Evolutionary conservation across 2,888 invertebrate genomes (phyloP).

Genomic region (Mactromeris polynyma): DNA sequence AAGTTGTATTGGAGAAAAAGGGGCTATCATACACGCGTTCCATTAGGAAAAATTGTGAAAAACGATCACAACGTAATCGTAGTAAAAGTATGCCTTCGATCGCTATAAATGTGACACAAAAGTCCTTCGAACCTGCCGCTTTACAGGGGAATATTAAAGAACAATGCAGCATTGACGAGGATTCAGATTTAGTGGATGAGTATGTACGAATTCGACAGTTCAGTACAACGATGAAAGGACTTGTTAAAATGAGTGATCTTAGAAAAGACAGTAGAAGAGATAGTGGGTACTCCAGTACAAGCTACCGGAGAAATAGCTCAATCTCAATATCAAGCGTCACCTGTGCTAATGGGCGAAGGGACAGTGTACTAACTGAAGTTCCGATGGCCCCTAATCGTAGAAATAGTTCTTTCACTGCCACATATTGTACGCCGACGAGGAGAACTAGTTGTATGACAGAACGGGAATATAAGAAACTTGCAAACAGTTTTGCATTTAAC

Average conservation of each 20-base stretch:
- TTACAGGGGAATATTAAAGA: constrained; percentile 34
- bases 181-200: constrained; percentile 30
- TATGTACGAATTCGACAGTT: constrained; percentile 93
- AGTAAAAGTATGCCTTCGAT: constrained; percentile 65
- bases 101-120: constrained; percentile 48
- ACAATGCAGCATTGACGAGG: constrained; percentile 28
- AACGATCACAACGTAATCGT: constrained; percentile 52
- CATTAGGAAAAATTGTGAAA: constrained; percentile 58
- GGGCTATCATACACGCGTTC: constrained; percentile 62
- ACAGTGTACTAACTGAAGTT: constrained; percentile 54
- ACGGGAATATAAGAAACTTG: constrained; percentile 58
- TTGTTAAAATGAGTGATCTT: constrained; percentile 95
- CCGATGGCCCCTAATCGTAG: constrained; percentile 13
- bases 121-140: constrained; percentile 15
- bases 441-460: constrained; percentile 63
- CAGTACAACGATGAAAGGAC: constrained; percentile 96
- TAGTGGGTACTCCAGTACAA: constrained; percentile 52
- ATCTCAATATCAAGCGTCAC: constrained; percentile 41
- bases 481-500: constrained; percentile 36
- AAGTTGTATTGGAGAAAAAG: constrained; percentile 44
- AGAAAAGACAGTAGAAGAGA: constrained; percentile 64
- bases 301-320: constrained; percentile 55
- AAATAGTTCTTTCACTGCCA: constrained; percentile 44
- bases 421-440: constrained; percentile 53
- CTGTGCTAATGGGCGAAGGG: constrained; percentile 49